phyloP scores from a whole-genome alignment of 2,888 invertebrate genomes.

The Apoderus coryli region DNA sequence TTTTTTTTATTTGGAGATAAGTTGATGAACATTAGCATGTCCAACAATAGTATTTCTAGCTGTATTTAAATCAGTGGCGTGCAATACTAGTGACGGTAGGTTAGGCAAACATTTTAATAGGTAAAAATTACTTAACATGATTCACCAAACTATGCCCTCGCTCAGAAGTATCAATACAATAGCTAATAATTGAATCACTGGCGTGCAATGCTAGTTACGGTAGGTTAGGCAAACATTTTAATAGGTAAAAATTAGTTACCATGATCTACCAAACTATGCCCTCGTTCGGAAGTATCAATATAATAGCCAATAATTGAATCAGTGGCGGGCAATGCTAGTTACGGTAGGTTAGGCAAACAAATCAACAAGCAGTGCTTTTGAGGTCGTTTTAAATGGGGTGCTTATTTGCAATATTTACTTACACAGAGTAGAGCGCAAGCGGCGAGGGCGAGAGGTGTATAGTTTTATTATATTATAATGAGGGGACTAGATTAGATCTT shows the following conservation, averaged over 20 bases:
- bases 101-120: slow-evolving; percentile 2
- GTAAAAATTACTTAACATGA: slow-evolving; percentile 2
- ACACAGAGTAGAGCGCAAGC: too few relatives aligned
- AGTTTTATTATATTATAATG: slow-evolving; percentile 2
- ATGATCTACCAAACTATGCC: slow-evolving; percentile 1
- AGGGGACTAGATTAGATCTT: not conserved
- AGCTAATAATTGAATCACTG: too few relatives aligned
- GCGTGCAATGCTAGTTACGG: slow-evolving; percentile 3
- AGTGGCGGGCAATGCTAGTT: too few relatives aligned
- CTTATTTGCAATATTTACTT: slow-evolving; percentile 1
- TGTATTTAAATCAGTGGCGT: too few relatives aligned
- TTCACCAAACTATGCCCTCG: slow-evolving; percentile 1
- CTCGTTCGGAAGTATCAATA: slow-evolving; percentile 3
- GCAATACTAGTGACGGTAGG: slow-evolving; percentile 2
- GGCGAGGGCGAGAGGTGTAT: slow-evolving; percentile 3
- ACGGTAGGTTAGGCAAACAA: too few relatives aligned
- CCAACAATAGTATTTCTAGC: too few relatives aligned
- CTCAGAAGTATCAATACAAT: slow-evolving; percentile 2
- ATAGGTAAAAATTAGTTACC: slow-evolving; percentile 2
- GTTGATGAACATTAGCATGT: too few relatives aligned
- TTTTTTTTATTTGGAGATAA: too few relatives aligned
- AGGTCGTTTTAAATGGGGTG: not conserved
- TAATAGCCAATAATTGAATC: slow-evolving; percentile 2
- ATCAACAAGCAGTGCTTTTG: too few relatives aligned
- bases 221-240: slow-evolving; percentile 2